Evolutionary conservation across 2,113 vertebrate species (phyloP).

Genomic region (Willisornis vidua): DNA sequence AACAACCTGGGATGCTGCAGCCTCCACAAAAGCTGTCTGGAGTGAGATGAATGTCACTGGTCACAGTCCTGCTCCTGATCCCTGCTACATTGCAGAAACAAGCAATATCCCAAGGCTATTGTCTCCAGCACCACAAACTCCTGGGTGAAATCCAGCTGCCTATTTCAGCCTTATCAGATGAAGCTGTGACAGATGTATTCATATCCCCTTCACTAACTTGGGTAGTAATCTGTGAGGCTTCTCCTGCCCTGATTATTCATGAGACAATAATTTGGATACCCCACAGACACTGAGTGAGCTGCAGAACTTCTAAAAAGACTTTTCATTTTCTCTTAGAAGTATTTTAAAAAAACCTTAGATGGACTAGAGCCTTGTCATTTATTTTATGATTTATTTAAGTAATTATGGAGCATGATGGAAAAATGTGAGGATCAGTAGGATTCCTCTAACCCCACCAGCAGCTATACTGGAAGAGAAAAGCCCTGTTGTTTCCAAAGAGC

Average conservation of each 20-base stretch:
- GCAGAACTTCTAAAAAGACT: background rate
- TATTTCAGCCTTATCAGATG: background rate
- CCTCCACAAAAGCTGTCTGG: background rate
- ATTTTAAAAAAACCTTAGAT: background rate
- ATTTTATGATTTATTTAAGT: background rate
- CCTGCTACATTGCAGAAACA: background rate
- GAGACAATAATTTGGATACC: background rate
- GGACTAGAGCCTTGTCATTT: background rate
- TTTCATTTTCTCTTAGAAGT: background rate
- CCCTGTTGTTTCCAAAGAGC: background rate
- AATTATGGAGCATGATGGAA: background rate
- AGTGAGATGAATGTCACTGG: background rate
- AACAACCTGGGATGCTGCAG: background rate
- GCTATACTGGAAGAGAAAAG: background rate
- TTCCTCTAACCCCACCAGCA: background rate
- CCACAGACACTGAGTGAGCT: background rate
- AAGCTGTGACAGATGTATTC: background rate
- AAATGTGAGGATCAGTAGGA: background rate
- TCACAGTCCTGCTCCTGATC: background rate
- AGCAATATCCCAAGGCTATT: fast-evolving
- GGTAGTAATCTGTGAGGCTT: background rate
- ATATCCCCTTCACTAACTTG: background rate
- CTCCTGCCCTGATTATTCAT: slow-evolving; percentile 12
- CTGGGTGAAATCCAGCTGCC: background rate
- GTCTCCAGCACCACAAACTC: background rate